A percentile compares a stretch with the other conserved stretches of the same genome.
Conservation (phyloP, 2,113 vertebrate genomes). For the Lampris incognitus region DNA sequence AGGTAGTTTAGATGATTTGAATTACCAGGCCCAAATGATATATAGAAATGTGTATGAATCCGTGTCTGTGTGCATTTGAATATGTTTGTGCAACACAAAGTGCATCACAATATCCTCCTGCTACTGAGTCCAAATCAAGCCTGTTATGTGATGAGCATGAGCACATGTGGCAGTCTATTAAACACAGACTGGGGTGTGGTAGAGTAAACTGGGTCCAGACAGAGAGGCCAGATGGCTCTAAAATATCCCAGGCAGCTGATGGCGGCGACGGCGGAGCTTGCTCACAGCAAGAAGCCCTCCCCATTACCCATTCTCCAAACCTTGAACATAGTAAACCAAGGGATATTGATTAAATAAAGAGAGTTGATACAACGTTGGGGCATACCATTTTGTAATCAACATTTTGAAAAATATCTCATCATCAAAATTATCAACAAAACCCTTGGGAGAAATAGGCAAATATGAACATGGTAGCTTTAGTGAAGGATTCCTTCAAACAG, state of each 20-base stretch:
- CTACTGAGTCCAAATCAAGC: too few relatives aligned
- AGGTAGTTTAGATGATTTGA: not conserved
- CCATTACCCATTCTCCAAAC: conserved; percentile 38
- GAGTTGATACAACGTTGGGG: too few relatives aligned
- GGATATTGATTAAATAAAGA: conserved; percentile 22
- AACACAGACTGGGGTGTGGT: conserved; percentile 20
- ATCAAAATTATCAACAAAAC: too few relatives aligned
- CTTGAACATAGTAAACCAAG: conserved; percentile 1
- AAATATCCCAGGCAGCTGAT: conserved; percentile 53
- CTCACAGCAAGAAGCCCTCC: conserved; percentile 31
- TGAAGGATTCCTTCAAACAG: too few relatives aligned
- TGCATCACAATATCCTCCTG: too few relatives aligned
- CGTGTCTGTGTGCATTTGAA: not conserved
- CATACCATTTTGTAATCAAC: too few relatives aligned
- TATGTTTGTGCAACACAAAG: not conserved
- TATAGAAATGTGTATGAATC: not conserved
- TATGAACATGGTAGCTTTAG: too few relatives aligned
- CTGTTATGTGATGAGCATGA: too few relatives aligned
- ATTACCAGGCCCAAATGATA: conserved; percentile 14
- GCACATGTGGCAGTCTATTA: conserved; percentile 14
- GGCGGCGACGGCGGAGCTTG: conserved; percentile 43
- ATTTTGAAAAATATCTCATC: too few relatives aligned
- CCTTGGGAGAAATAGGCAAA: too few relatives aligned
- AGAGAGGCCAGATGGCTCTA: conserved; percentile 66
- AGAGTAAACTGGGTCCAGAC: conserved; percentile 31